Conservation (phyloP, 2,113 vertebrate genomes). For the Columbina picui region DNA sequence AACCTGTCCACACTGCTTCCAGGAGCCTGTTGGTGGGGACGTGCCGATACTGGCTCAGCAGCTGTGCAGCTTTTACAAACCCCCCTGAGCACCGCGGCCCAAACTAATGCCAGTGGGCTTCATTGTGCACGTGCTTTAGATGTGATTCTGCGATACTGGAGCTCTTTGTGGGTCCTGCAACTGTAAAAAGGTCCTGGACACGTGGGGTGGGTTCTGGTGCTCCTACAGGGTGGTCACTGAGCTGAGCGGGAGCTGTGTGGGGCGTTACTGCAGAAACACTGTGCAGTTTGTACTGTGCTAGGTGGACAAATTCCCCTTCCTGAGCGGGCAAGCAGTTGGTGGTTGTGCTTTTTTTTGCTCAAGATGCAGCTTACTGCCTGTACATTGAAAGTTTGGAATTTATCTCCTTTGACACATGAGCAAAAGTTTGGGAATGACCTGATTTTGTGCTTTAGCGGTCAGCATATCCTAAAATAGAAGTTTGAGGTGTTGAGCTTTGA, state of each 20-base stretch:
- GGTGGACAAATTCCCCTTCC: neutral
- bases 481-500: neutral
- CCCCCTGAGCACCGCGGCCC: rapidly evolving
- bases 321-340: neutral
- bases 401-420: neutral
- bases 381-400: neutral
- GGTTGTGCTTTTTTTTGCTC: neutral
- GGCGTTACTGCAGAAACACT: neutral
- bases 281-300: neutral
- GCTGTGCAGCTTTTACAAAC: neutral
- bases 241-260: rapidly evolving
- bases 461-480: neutral
- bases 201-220: neutral
- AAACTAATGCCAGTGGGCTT: neutral
- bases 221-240: neutral
- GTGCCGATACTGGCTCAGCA: neutral
- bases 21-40: neutral
- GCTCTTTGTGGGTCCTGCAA: neutral
- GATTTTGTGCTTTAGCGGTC: neutral
- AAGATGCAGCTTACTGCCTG: neutral
- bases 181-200: neutral
- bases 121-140: neutral
- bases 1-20: neutral
- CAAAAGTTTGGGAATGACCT: neutral
- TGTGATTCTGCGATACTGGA: neutral